Base-by-base conservation (phyloP, 2,888 invertebrate species). In the Brachyptera putata region DNA sequence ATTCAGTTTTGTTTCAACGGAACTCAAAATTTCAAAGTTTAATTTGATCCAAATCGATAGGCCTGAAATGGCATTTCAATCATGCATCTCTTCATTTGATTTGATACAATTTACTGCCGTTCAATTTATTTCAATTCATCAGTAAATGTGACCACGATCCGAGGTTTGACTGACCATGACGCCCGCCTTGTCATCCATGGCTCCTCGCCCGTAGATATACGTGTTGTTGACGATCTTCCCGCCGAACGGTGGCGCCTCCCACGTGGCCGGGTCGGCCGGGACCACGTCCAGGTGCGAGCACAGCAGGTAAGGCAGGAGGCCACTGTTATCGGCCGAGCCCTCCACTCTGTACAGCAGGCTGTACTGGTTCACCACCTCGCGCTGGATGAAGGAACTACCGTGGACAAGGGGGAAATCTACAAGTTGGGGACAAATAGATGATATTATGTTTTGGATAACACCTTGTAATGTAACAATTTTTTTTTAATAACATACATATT, bases 241-340 rank as follows among this genome's bases (percentile, higher is more conserved):
- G 49, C 68, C 69, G 66, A 79, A 80, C 9, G 79, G 79, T 18
- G 72, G 72, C 24, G 69, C 69, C 57, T 69, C 68, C 72, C 73
- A 72, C 9, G 66, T 64, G 7, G 64, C 67, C 13, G 63, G 63
- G 39, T 68, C 63, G 46, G 65, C 73, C 25, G 79, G 79, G 1
- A 80, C 79, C 14, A 80, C 79, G 69, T 80, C 80, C 56, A 79
- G 65, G 66, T 80, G 80, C 36, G 75, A 74, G 64, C 74, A 71
- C 57, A 79, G 68, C 61, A 79, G 63, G 68, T 77, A 79, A 1
- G 79, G 78, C 41, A 69, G 71, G 34, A 76, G 69, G 0, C 63
- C 62, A 18, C 13, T 26, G 39, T 60, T 61, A 26, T 55, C 25
- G 22, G 58, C 60, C 24, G 66, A 68, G 36, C 78, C 79, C 62